phyloP scores from a whole-genome alignment of 2,888 invertebrate genomes.

The Chalcis sispes region DNA sequence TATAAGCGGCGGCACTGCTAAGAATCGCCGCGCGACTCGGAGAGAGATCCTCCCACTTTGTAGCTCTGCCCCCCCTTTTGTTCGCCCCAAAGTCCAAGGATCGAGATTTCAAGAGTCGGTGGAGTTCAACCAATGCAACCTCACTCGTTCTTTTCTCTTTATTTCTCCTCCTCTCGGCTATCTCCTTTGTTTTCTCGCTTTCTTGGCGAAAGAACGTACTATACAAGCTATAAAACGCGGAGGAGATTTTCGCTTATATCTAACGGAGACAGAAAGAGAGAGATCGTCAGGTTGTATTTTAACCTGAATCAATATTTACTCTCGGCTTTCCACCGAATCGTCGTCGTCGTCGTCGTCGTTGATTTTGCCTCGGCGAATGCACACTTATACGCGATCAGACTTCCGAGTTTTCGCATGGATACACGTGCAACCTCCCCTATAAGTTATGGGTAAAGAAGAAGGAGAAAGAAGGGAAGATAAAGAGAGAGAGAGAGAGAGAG shows the following conservation, averaged over 20 bases:
- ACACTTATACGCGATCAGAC: not conserved
- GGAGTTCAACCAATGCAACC: not conserved
- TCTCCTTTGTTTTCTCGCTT: conserved; percentile 29
- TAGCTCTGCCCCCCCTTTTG: conserved; percentile 17
- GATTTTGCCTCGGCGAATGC: not conserved
- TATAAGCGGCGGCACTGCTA: no score
- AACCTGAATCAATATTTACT: conserved; percentile 62
- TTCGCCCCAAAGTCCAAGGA: not conserved
- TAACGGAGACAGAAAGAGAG: not conserved
- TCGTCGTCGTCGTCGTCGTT: no score
- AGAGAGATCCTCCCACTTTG: not conserved
- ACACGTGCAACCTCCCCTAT: no score
- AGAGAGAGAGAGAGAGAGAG: no score
- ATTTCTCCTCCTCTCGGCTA: no score
- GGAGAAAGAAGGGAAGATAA: not conserved
- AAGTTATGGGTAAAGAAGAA: no score
- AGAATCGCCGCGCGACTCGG: conserved; percentile 13
- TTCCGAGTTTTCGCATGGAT: not conserved
- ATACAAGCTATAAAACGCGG: not conserved
- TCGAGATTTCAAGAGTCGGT: conserved; percentile 30
- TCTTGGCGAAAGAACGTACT: not conserved
- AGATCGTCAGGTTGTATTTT: conserved; percentile 63
- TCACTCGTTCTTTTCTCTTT: no score
- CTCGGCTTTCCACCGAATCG: not conserved
- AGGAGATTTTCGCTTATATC: no score